A percentile compares a stretch with the other conserved stretches of the same genome.
phyloP scores from a whole-genome alignment of 2,113 vertebrate species.

The Dasyornis broadbenti region DNA sequence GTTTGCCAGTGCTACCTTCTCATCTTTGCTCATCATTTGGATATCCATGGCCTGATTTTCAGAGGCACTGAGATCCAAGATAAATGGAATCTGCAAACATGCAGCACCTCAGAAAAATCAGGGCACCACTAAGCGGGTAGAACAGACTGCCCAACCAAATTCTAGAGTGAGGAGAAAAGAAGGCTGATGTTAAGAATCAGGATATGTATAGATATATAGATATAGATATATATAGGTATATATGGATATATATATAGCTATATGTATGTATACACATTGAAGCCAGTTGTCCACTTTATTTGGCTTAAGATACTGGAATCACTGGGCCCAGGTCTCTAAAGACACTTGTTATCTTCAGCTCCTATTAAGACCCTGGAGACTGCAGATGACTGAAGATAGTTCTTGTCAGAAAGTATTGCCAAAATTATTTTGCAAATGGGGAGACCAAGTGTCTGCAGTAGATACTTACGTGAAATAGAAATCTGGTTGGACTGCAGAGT shows the following conservation, averaged over 20 bases:
- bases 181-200: background rate
- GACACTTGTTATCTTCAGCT: background rate
- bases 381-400: background rate
- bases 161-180: background rate
- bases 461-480: conserved; percentile 57
- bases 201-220: no score
- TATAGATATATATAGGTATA: no score
- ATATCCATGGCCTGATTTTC: background rate
- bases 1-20: background rate
- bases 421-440: background rate
- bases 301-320: background rate
- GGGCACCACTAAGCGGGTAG: background rate
- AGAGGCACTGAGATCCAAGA: background rate
- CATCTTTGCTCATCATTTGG: background rate
- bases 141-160: background rate
- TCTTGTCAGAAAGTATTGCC: background rate
- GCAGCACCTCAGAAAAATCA: background rate
- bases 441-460: background rate
- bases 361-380: background rate
- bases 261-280: background rate
- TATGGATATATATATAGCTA: no score
- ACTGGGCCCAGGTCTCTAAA: background rate
- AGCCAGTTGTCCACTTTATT: background rate
- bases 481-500: background rate
- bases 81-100: background rate